Evolutionary conservation across 2,888 invertebrate species (phyloP), one percentile per base, ranked within the genome.

Genomic region (Prostheceraeus crozeri): DNA sequence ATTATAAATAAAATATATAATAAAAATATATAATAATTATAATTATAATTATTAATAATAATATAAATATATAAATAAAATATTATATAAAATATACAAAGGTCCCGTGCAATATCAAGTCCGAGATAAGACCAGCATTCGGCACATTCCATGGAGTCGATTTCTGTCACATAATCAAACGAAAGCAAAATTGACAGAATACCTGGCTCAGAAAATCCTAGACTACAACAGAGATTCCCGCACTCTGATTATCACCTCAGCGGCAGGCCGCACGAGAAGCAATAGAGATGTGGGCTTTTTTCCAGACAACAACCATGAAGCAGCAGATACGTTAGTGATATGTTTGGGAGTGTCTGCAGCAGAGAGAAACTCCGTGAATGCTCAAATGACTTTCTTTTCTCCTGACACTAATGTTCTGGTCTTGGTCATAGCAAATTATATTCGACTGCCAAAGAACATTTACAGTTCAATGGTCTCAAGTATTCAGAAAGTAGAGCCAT

Each of bases 101-200:
- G 23, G 21, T 10, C 59, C 36, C 23, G 25, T 61, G 11, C 56
- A 59, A 21, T 59, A 59, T 40, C 59, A 52, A 27, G 30, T 61
- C 2, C 8, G 25, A 52, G 61, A 61, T 53, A 53, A 51, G 27
- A 61, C 61, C 4, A 46, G 52, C 52, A 61, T 61, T 10, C 25
- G 23, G 35, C 48, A 61, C 19, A 52, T 61, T 23, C 33, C 59
- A 11, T 51, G 60, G 48, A 61, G 30, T 25, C 25, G 60, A n/a
- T 60, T 61, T 28, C 59, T 61, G 3, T 61, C 59, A 30, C 60
- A 61, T 52, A 53, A 59, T 19, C 58, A 59, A 27, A 59, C 57
- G 21, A 59, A 59, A 40, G 40, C 56, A 35, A 45, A 60, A 25
- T 33, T 59, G 35, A 60, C 59, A 3, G 16, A 60, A 11, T 59